phyloP scores from a whole-genome alignment of 2,113 vertebrate genomes.

The Crotalus tigris region DNA sequence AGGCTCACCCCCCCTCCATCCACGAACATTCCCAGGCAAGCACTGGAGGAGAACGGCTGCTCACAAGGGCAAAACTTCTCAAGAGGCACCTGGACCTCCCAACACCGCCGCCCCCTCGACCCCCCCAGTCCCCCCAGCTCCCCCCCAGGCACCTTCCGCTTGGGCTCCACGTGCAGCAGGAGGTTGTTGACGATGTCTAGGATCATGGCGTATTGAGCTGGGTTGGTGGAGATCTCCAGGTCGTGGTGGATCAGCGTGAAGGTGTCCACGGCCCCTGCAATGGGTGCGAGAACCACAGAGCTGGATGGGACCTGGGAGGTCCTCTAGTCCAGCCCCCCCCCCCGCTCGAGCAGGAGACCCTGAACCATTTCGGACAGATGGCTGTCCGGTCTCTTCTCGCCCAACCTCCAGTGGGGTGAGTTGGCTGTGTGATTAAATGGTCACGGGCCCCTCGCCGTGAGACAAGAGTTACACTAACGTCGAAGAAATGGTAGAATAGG shows the following conservation, averaged over 20 bases:
- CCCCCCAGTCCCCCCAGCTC: fast-evolving
- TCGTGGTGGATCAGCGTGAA: slow-evolving; percentile 98
- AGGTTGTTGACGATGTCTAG: slow-evolving; percentile 98
- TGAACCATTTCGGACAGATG: no score
- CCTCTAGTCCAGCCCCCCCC: neutral
- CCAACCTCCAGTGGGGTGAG: no score
- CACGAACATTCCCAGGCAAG: no score
- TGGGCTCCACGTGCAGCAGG: slow-evolving; percentile 92
- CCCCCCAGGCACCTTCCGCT: slow-evolving; percentile 81
- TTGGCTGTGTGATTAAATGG: no score
- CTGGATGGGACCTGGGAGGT: neutral
- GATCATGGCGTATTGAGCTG: slow-evolving; percentile 97
- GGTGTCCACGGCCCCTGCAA: slow-evolving; percentile 90
- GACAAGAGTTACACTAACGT: no score
- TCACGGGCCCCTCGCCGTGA: no score
- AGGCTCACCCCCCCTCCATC: neutral
- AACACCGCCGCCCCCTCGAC: fast-evolving
- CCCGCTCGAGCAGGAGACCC: no score
- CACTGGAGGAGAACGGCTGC: neutral
- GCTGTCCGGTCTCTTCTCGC: no score
- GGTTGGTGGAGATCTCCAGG: slow-evolving; percentile 97
- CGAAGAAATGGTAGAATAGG: no score
- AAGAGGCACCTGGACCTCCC: neutral
- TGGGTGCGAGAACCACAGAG: neutral
- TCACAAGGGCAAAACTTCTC: neutral